These are phyloP conservation scores for Orchesella flavescens DNA, from an alignment of 2,888 invertebrate genomes.

Conservation along the genomic window DNA sequence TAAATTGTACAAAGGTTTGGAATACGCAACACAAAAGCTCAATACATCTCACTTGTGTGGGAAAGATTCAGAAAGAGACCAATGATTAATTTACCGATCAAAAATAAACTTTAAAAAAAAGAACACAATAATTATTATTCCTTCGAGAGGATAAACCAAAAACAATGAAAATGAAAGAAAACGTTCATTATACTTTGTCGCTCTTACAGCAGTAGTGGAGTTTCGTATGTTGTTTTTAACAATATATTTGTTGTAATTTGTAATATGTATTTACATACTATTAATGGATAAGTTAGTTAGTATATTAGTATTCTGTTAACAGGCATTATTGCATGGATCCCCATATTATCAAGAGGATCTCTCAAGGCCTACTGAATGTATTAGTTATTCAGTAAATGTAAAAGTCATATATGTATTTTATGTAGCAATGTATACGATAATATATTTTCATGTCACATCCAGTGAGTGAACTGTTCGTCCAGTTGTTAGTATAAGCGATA, in stretches of 20 bases:
- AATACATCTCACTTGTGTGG: not conserved
- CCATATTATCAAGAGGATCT: constrained; percentile 23
- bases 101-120: not conserved
- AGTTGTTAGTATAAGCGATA: too few species aligned
- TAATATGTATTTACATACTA: not conserved
- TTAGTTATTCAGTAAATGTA: constrained; percentile 14
- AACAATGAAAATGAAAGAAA: not conserved
- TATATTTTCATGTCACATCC: not conserved
- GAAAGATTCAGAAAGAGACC: too few species aligned
- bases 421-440: not conserved
- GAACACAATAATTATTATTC: not conserved
- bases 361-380: constrained; percentile 43
- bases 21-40: not conserved
- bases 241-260: not conserved
- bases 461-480: not conserved
- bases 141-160: not conserved
- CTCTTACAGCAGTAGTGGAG: too few species aligned
- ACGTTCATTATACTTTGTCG: not conserved
- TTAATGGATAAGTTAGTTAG: not conserved
- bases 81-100: too few species aligned
- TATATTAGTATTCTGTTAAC: constrained; percentile 4
- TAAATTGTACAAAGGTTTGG: not conserved
- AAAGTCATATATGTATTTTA: not conserved
- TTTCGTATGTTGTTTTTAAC: too few species aligned
- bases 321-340: constrained; percentile 55